Conservation (phyloP, 1,140 invertebrate species). For the Drosophila rhopaloa region DNA sequence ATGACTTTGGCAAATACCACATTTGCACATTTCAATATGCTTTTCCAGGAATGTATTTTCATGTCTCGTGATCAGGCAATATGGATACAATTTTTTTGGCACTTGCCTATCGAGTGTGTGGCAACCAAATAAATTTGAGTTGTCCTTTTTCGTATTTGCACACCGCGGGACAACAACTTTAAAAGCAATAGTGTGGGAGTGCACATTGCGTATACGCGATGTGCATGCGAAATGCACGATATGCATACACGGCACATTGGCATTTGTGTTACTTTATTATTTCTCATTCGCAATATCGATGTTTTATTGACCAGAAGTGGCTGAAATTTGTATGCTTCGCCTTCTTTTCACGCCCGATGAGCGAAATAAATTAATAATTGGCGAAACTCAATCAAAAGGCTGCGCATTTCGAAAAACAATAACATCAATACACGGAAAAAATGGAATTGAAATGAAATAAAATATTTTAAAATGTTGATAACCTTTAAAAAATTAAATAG, state of each 20-base stretch:
- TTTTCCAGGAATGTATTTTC: slow-evolving; percentile 8
- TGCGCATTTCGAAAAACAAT: slow-evolving; percentile 60
- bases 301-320: slow-evolving; percentile 56
- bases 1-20: slow-evolving; percentile 6
- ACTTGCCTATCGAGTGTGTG: slow-evolving; percentile 10
- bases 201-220: slow-evolving; percentile 64
- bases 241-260: slow-evolving; percentile 74
- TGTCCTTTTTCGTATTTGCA: slow-evolving; percentile 51
- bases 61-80: slow-evolving; percentile 26
- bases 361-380: slow-evolving; percentile 65
- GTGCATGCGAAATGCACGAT: slow-evolving; percentile 52
- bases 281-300: slow-evolving; percentile 33
- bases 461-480: neutral
- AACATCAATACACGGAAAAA: slow-evolving; percentile 13
- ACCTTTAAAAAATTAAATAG: neutral
- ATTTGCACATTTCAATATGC: slow-evolving; percentile 5
- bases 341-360: slow-evolving; percentile 48
- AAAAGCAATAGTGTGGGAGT: slow-evolving; percentile 8
- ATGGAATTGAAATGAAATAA: no score
- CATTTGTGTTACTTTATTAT: slow-evolving; percentile 78
- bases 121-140: slow-evolving; percentile 35
- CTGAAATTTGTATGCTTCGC: slow-evolving; percentile 51
- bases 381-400: slow-evolving; percentile 67
- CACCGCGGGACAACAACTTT: slow-evolving; percentile 13
- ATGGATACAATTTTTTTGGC: slow-evolving; percentile 21